Conservation (phyloP, 2,888 invertebrate genomes). For the Glyphotaelius pellucidus region DNA sequence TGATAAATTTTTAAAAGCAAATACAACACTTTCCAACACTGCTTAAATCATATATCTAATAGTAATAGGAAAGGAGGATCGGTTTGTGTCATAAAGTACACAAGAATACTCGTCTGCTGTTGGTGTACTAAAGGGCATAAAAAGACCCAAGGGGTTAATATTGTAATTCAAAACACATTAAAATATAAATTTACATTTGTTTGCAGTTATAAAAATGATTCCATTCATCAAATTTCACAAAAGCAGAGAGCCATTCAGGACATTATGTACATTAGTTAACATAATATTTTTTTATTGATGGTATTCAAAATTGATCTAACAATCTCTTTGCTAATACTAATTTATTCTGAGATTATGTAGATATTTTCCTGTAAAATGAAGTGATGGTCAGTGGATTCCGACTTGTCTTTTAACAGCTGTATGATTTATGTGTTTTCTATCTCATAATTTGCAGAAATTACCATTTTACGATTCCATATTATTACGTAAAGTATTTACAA, state of each 20-base stretch:
- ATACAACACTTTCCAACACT: too few species aligned
- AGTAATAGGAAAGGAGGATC: too few species aligned
- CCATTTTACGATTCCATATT: neutral
- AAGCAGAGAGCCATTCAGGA: neutral
- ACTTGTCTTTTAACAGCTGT: neutral
- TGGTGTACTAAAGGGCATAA: too few species aligned
- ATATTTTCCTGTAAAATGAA: neutral
- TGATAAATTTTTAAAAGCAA: too few species aligned
- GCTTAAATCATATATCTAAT: too few species aligned
- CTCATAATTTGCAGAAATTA: neutral
- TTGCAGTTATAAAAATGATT: neutral
- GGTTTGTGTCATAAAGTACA: too few species aligned
- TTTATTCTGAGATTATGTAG: neutral
- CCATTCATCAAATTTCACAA: neutral
- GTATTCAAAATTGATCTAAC: neutral
- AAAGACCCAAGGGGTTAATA: neutral
- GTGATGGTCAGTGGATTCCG: neutral
- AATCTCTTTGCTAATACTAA: neutral
- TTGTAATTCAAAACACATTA: neutral
- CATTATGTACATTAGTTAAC: neutral
- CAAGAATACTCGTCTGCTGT: too few species aligned
- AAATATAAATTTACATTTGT: neutral
- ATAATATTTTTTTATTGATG: neutral
- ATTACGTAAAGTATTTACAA: neutral
- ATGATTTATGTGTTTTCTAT: neutral